Conservation (phyloP, 2,797 vertebrate genomes). For the Catharus ustulatus region DNA sequence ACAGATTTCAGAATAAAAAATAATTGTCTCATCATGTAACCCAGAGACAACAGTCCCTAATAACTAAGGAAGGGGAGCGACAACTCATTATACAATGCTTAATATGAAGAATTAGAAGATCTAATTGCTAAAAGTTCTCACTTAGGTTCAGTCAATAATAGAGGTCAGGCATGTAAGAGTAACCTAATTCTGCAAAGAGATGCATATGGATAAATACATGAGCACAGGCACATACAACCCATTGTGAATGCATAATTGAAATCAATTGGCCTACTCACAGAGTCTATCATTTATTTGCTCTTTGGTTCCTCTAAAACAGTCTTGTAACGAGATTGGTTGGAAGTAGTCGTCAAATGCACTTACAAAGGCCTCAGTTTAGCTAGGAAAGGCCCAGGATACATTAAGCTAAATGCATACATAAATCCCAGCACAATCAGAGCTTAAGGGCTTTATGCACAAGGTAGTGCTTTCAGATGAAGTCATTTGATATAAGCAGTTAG, state of each 20-base stretch:
- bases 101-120: background rate
- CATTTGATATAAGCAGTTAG: background rate
- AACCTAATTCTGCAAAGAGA: background rate
- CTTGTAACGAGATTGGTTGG: background rate
- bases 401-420: background rate
- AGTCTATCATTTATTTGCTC: background rate
- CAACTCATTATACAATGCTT: background rate
- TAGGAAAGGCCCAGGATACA: background rate
- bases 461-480: background rate
- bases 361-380: background rate
- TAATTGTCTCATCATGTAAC: background rate
- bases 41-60: background rate
- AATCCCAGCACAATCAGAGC: background rate
- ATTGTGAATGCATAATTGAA: background rate
- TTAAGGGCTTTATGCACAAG: background rate
- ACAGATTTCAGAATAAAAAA: conserved; percentile 58
- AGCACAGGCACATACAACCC: background rate
- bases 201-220: rapidly evolving
- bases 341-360: background rate
- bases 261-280: background rate
- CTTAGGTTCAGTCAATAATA: background rate
- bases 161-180: background rate
- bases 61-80: background rate
- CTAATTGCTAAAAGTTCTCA: background rate
- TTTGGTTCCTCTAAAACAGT: background rate